Evolutionary conservation across 1,140 invertebrate species (phyloP).

Genomic region (Drosophila chauvacae): DNA sequence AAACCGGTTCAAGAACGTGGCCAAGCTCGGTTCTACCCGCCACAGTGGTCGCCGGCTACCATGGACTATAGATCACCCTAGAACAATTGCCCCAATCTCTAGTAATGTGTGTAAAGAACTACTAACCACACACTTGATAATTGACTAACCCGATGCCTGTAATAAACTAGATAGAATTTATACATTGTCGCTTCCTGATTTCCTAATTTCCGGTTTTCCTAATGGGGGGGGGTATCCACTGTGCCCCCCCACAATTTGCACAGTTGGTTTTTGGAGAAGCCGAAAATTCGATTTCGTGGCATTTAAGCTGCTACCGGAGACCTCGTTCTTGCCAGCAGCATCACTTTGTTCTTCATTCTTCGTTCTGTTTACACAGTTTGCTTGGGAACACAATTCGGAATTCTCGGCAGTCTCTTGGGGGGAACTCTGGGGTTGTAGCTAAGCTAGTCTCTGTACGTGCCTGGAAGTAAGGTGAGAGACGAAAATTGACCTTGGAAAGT

Average conservation of each 20-base stretch:
- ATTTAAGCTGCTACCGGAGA: not conserved
- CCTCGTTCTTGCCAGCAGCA: not conserved
- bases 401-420: not conserved
- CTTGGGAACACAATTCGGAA: conserved; percentile 2
- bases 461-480: not conserved
- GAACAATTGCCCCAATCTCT: conserved; percentile 39
- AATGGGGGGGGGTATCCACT: conserved; percentile 21
- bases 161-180: conserved; percentile 50
- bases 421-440: not conserved
- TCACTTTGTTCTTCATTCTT: not conserved
- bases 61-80: conserved; percentile 11
- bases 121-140: conserved; percentile 4
- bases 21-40: conserved; percentile 29
- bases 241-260: conserved; percentile 39
- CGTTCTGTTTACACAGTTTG: conserved; percentile 38
- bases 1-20: conserved; percentile 77
- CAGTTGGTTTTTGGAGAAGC: conserved; percentile 47
- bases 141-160: conserved; percentile 32
- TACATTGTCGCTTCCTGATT: not conserved
- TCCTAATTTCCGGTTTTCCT: not conserved
- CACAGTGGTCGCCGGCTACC: conserved; percentile 30
- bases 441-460: conserved; percentile 10
- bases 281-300: conserved; percentile 38
- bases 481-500: not conserved
- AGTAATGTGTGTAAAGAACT: not conserved